Conservation (phyloP, 1,140 invertebrate species). For the Conus betulinus region DNA sequence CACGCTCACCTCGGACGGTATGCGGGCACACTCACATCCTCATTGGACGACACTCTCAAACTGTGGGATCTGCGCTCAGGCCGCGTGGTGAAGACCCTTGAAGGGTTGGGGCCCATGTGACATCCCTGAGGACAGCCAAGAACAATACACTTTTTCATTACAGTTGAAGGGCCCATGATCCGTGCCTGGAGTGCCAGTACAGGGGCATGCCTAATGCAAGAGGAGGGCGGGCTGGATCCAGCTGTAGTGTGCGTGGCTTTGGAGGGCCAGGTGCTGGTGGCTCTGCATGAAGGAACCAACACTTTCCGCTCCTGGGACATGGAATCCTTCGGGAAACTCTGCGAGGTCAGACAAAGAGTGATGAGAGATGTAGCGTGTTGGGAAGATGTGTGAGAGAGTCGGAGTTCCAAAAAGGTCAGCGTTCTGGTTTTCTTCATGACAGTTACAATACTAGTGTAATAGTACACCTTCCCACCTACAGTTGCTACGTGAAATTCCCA, state of each 20-base stretch:
- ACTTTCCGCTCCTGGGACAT: constrained; percentile 67
- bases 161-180: constrained; percentile 63
- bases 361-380: too few species aligned
- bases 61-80: constrained; percentile 70
- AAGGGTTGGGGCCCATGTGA: constrained; percentile 64
- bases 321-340: constrained; percentile 50
- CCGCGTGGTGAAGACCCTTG: constrained; percentile 66
- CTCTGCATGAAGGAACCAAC: constrained; percentile 69
- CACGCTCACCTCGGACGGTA: constrained; percentile 65
- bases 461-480: too few species aligned
- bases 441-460: too few species aligned
- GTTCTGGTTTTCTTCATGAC: too few species aligned
- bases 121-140: constrained; percentile 55
- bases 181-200: constrained; percentile 60
- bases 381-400: too few species aligned
- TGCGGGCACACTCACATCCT: constrained; percentile 63
- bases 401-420: too few species aligned
- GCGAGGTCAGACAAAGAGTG: constrained; percentile 40
- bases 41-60: constrained; percentile 70
- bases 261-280: constrained; percentile 65
- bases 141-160: constrained; percentile 60
- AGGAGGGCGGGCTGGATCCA: constrained; percentile 63
- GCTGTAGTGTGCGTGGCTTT: constrained; percentile 62
- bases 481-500: too few species aligned
- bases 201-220: constrained; percentile 53